A percentile compares a stretch with the other conserved stretches of the same genome.
Evolutionary conservation across 1,140 invertebrate species (phyloP).

Genomic region (Scaptomyza graminum): DNA sequence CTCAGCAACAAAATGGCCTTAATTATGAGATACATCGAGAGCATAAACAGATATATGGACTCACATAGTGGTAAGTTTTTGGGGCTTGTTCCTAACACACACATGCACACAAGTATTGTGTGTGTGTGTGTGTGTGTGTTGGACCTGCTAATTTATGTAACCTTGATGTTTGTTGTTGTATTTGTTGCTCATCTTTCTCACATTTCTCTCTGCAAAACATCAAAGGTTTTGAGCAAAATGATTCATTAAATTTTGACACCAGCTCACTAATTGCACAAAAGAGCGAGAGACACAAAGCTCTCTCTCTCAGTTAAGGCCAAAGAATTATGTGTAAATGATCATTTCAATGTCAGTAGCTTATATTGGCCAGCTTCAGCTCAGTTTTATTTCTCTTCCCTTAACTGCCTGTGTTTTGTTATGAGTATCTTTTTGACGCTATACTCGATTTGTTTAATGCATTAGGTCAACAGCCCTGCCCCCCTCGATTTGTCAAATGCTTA

Average conservation of each 20-base stretch:
- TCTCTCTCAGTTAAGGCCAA: background rate
- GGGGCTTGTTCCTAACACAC: background rate
- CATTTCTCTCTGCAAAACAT: slow-evolving; percentile 66
- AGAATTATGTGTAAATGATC: slow-evolving; percentile 2
- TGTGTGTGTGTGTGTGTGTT: slow-evolving; percentile 4
- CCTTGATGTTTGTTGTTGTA: slow-evolving; percentile 57
- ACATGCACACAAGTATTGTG: background rate
- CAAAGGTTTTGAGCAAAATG: slow-evolving; percentile 50
- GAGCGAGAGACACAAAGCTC: background rate
- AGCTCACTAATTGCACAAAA: slow-evolving; percentile 61
- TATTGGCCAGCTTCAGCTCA: too few relatives aligned
- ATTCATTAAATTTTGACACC: slow-evolving; percentile 74
- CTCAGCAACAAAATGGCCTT: slow-evolving; percentile 85
- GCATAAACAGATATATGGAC: slow-evolving; percentile 87
- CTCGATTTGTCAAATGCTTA: slow-evolving; percentile 43
- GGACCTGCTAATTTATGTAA: slow-evolving; percentile 67
- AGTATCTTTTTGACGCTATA: background rate
- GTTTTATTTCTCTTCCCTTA: background rate
- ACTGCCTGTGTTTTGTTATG: background rate
- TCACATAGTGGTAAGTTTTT: slow-evolving; percentile 86
- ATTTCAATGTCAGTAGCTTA: slow-evolving; percentile 32
- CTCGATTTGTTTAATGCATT: slow-evolving; percentile 33
- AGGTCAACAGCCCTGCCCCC: slow-evolving; percentile 11
- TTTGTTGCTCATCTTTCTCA: slow-evolving; percentile 35
- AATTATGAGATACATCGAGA: slow-evolving; percentile 87